Evolutionary conservation across 2,797 vertebrate genomes (phyloP), one percentile per base, ranked within the genome.

Genomic region (Bucorvus abyssinicus): DNA sequence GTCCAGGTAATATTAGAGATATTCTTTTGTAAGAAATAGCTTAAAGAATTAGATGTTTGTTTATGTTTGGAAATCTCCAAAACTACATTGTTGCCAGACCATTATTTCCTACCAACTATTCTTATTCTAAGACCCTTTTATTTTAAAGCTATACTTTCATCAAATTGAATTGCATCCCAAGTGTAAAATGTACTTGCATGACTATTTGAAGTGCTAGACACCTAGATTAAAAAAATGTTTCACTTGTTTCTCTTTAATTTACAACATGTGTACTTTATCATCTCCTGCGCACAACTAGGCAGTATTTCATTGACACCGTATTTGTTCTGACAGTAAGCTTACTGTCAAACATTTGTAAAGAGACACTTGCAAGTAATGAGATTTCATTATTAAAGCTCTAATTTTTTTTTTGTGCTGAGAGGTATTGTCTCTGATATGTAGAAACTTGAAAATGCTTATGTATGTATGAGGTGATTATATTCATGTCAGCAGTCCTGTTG

Each of bases 391-490:
- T 89, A 89, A 90, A 87, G 12, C 27, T 56, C 18, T 73, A 13
- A 2, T 16, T 83, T 65, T 63, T 82, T 77, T 76, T 93, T 32
- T 68, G 20, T 85, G 30, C 40, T 89, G 44, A 82, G 63, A 79
- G 47, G 47, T 87, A 74, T 83, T 90, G 69, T 84, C 61, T 78
- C 30, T 59, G 30, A 81, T 75, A 68, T 17, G 4, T 0, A 0
- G 23, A 93, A 95, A 87, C 36, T 56, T 67, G 60, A 82, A 95
- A 93, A 95, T 1, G 5, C 16, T 92, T 92, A 80, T 94, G 49
- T 82, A 79, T 87, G 56, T 71, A 94, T 92, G 79, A 92, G 26
- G 53, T 80, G 93, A 93, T 93, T 95, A 68, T 74, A 91, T 80
- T 94, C 75, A 74, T 91, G 68, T 85, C 91, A 95, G 60, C 32